A percentile compares a stretch with the other conserved stretches of the same genome.
phyloP scores from a whole-genome alignment of 2,888 invertebrate species.

The Zygothrica quintamaculata region DNA sequence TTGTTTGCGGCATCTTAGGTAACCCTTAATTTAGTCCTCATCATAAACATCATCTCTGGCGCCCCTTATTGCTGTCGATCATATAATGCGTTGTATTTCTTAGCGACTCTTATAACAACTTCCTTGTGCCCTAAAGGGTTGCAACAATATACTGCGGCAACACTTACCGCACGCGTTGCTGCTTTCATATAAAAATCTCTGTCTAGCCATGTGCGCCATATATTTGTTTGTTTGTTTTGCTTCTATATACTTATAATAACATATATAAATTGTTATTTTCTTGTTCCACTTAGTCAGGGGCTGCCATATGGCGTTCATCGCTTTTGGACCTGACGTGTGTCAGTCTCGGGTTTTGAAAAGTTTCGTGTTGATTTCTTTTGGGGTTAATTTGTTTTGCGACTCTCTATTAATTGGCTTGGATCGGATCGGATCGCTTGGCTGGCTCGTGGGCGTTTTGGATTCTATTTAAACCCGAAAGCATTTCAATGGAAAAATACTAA shows the following conservation, averaged over 20 bases:
- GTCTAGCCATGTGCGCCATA: slow-evolving; percentile 52
- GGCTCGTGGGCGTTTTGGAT: slow-evolving; percentile 63
- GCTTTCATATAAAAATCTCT: slow-evolving; percentile 48
- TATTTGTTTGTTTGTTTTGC: slow-evolving; percentile 51
- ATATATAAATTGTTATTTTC: neutral
- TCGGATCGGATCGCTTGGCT: slow-evolving; percentile 61
- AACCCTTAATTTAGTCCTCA: slow-evolving; percentile 69
- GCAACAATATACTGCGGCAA: slow-evolving; percentile 18
- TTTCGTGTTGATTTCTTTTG: slow-evolving; percentile 74
- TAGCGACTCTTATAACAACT: slow-evolving; percentile 37
- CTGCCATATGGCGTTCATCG: slow-evolving; percentile 76
- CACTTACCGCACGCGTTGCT: slow-evolving; percentile 49
- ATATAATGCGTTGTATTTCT: slow-evolving; percentile 34
- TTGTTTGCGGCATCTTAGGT: slow-evolving; percentile 53
- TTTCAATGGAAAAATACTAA: slow-evolving; percentile 66
- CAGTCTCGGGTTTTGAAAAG: slow-evolving; percentile 61
- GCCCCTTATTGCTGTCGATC: slow-evolving; percentile 35
- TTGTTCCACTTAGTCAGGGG: slow-evolving; percentile 44
- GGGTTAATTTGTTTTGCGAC: slow-evolving; percentile 78
- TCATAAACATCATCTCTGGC: slow-evolving; percentile 53
- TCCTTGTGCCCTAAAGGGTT: slow-evolving; percentile 48
- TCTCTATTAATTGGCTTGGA: slow-evolving; percentile 74
- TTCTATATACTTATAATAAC: slow-evolving; percentile 1
- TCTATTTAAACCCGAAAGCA: slow-evolving; percentile 49
- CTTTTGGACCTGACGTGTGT: slow-evolving; percentile 77